These are phyloP conservation scores for Perca schrenkii DNA, from an alignment of 2,113 vertebrate genomes.

Conservation along the genomic window DNA sequence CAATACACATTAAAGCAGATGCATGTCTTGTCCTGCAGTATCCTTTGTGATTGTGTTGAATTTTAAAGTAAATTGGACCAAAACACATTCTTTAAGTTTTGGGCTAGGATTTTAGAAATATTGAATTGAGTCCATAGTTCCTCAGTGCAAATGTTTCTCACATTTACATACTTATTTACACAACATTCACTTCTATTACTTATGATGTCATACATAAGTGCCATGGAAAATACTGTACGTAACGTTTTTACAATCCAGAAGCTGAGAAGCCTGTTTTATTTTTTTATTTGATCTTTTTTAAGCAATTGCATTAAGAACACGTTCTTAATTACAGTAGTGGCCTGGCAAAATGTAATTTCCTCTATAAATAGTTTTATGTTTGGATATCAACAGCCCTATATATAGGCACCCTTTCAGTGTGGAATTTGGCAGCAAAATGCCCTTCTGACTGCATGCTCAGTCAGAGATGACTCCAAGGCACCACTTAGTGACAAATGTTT, in stretches of 20 bases:
- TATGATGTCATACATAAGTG: not conserved
- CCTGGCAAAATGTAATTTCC: slow-evolving; percentile 47
- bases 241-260: not conserved
- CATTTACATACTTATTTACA: not conserved
- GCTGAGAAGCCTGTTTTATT: not conserved
- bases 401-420: slow-evolving; percentile 57
- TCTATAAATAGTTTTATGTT: slow-evolving; percentile 62
- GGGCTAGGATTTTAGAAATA: slow-evolving; percentile 2
- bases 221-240: not conserved
- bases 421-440: slow-evolving; percentile 32
- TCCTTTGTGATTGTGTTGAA: not conserved
- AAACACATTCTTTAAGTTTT: not conserved
- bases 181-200: not conserved
- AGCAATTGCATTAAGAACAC: slow-evolving; percentile 43
- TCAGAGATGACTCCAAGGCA: slow-evolving; percentile 16
- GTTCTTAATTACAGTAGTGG: slow-evolving; percentile 36
- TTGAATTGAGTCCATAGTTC: not conserved
- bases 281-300: slow-evolving; percentile 7
- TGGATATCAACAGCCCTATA: slow-evolving; percentile 74
- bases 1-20: not conserved
- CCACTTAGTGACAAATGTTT: slow-evolving; percentile 54
- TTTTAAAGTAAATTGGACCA: not conserved
- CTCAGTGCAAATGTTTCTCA: not conserved
- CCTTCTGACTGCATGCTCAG: slow-evolving; percentile 15
- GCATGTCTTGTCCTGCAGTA: not conserved